Evolutionary conservation across 1,140 invertebrate genomes (phyloP).

Genomic region (Conus ventricosus): DNA sequence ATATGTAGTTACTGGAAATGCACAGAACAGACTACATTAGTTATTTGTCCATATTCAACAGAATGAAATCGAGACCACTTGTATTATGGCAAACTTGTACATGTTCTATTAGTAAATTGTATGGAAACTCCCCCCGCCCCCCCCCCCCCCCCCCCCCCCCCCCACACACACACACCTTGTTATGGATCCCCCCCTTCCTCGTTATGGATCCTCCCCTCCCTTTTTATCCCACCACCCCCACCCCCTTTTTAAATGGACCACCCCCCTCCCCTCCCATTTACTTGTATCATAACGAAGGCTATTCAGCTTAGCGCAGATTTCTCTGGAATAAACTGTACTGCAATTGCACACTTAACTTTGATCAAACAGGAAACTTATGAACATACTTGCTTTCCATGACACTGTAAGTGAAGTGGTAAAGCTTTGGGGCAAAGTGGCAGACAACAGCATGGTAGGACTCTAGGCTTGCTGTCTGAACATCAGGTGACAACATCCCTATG

Average conservation of each 20-base stretch:
- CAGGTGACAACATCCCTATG: slow-evolving; percentile 39
- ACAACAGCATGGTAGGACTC: slow-evolving; percentile 42
- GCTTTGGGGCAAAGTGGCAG: slow-evolving; percentile 47
- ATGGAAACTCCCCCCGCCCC: background rate
- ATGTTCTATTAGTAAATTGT: background rate
- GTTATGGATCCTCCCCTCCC: no score
- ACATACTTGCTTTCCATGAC: slow-evolving; percentile 27
- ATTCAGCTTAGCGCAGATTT: no score
- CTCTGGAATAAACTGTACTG: no score
- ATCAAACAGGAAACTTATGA: background rate
- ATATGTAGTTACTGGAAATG: background rate
- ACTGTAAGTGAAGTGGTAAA: slow-evolving; percentile 35
- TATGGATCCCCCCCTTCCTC: no score
- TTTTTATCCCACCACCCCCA: background rate
- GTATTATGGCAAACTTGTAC: background rate
- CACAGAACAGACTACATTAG: background rate
- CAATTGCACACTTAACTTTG: background rate
- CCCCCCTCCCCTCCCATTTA: background rate
- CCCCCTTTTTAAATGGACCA: no score
- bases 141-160: no score
- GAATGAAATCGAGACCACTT: background rate
- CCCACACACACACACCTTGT: no score
- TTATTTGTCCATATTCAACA: background rate
- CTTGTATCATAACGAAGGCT: background rate
- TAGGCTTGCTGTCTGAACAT: slow-evolving; percentile 35